Percentiles rank a stretch among this genome's conserved stretches.
phyloP scores from a whole-genome alignment of 2,113 vertebrate genomes.

The Gambusia holbrooki region DNA sequence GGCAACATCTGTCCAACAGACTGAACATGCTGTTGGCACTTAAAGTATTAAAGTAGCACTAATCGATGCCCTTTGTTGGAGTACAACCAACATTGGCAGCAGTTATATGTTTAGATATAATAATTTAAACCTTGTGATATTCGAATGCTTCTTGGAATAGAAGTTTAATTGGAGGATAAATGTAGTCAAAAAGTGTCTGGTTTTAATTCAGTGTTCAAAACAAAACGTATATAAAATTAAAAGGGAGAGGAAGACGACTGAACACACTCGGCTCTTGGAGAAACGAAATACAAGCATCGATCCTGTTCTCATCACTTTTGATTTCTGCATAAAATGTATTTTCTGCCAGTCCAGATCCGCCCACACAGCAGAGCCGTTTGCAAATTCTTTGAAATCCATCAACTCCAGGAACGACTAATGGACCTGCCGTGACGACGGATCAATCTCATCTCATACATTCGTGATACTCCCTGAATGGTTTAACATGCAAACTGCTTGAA shows the following conservation, averaged over 20 bases:
- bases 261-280: background rate
- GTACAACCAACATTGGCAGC: background rate
- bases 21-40: no score
- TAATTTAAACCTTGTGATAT: background rate
- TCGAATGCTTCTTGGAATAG: no score
- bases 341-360: background rate
- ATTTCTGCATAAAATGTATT: background rate
- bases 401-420: background rate
- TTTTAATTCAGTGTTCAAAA: background rate
- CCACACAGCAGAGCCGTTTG: slow-evolving; percentile 8
- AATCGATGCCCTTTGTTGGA: no score
- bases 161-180: background rate
- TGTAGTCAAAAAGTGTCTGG: background rate
- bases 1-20: no score
- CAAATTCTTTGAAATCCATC: background rate
- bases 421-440: background rate
- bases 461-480: background rate
- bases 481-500: slow-evolving; percentile 1
- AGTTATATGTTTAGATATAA: background rate
- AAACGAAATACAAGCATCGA: background rate
- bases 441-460: background rate
- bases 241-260: background rate
- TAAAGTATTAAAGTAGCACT: no score
- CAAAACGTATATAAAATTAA: background rate
- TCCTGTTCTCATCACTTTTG: background rate